Evolutionary conservation across 2,113 vertebrate genomes (phyloP).

Genomic region (Hypocryptadius cinnamomeus): DNA sequence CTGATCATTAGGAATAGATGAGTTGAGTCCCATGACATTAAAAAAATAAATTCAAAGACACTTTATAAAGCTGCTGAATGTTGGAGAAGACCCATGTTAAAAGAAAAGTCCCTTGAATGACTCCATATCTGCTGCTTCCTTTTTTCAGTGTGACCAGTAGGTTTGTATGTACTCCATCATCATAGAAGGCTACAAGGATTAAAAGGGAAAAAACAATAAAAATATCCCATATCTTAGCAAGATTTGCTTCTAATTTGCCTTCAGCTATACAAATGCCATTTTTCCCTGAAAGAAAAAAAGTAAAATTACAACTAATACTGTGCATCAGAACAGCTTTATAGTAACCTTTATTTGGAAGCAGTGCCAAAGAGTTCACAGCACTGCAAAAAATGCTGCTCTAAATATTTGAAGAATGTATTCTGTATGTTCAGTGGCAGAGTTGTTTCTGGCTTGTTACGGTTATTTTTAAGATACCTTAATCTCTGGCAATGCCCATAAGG

Average conservation of each 20-base stretch:
- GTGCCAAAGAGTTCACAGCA: not conserved
- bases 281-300: not conserved
- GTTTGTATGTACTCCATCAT: not conserved
- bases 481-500: not conserved
- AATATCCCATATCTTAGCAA: not conserved
- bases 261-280: not conserved
- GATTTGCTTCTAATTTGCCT: not conserved
- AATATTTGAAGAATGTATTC: constrained; percentile 48
- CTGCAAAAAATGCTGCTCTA: not conserved
- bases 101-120: not conserved
- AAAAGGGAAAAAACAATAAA: not conserved
- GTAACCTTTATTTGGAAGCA: not conserved
- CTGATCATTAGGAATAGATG: not conserved
- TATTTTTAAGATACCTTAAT: constrained; percentile 69
- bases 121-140: not conserved
- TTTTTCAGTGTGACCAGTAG: not conserved
- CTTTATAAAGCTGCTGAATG: not conserved
- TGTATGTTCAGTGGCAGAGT: constrained; percentile 6
- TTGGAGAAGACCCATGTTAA: not conserved
- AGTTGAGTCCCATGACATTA: not conserved
- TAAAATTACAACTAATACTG: not conserved
- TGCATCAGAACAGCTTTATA: not conserved
- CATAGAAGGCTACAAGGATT: not conserved
- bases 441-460: constrained; percentile 15
- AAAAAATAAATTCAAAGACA: not conserved